Evolutionary conservation across 2,888 invertebrate species (phyloP), one percentile per base, ranked within the genome.

Genomic region (Agelastica alni): DNA sequence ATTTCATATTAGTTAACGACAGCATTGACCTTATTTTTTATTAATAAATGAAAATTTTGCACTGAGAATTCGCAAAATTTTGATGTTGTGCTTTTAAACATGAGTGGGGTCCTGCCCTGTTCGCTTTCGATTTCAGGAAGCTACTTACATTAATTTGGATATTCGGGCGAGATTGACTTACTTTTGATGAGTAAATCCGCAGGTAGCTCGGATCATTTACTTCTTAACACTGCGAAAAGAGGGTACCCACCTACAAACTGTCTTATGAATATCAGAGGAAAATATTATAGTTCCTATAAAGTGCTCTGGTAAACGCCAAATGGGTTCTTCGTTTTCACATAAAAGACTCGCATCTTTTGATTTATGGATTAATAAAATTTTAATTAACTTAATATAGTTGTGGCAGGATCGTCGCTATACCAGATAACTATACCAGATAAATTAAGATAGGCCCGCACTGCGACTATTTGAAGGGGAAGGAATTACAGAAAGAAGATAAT

Each of bases 131-230:
- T 45, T 45, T 3, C 9, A 14, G 18, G 7, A 45, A 42, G 41
- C 14, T 26, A 41, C 22, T 41, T 17, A 17, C 43, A 17, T 31
- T 43, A 43, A 43, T 31, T 30, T 30, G 18, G 30, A 43, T 18
- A 43, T 43, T 30, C 43, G 10, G 28, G 26, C 7, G 28, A 43
- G 10, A 43, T 30, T 43, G 30, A 31, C 31, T 30, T 6, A 30
- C 30, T 10, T 30, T 16, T 43, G 43, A 43, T 17, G 10, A 30
- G 30, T 30, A 43, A 43, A 43, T 43, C 43, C 43, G 26, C 43
- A 43, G 43, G 31, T 43, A 43, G 28, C 18, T 17, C 4, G 43
- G 31, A 43, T 43, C 43, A 43, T 43, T 43, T 43, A 30, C 30
- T 43, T 10, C 30, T 30, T 12, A 30, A 30, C 16, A 10, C 43